Evolutionary conservation across 1,140 invertebrate species (phyloP).

Genomic region (Panagrolaimus sp.): DNA sequence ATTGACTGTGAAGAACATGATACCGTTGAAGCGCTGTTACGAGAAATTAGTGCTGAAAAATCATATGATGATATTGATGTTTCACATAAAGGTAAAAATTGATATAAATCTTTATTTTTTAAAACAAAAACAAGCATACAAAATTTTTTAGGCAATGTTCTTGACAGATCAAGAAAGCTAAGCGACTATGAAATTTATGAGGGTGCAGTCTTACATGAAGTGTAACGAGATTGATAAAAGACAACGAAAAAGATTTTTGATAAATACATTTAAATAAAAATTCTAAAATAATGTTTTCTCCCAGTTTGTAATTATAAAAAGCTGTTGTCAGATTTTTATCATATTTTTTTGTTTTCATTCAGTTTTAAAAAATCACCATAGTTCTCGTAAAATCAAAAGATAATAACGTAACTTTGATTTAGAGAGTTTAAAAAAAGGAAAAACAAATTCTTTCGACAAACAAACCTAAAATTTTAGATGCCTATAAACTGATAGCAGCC

Average conservation of each 20-base stretch:
- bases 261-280: constrained; percentile 1
- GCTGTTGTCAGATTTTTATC: background rate
- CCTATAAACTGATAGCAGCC: too few relatives aligned
- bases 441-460: too few relatives aligned
- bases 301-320: background rate
- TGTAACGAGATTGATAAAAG: background rate
- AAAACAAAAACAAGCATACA: background rate
- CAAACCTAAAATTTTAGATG: too few relatives aligned
- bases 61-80: background rate
- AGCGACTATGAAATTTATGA: constrained; percentile 9
- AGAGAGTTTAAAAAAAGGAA: too few relatives aligned
- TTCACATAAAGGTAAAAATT: background rate
- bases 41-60: background rate
- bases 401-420: too few relatives aligned
- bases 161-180: background rate
- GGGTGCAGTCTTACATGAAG: background rate
- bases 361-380: too few relatives aligned
- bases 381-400: background rate
- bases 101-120: background rate
- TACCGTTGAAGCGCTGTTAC: background rate
- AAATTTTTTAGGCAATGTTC: background rate
- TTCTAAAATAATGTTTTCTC: background rate
- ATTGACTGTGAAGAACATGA: background rate
- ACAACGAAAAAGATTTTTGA: background rate
- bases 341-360: background rate